These are phyloP conservation scores for Chrysomallon squamiferum DNA, from an alignment of 1,140 invertebrate species.

Conservation along the genomic window DNA sequence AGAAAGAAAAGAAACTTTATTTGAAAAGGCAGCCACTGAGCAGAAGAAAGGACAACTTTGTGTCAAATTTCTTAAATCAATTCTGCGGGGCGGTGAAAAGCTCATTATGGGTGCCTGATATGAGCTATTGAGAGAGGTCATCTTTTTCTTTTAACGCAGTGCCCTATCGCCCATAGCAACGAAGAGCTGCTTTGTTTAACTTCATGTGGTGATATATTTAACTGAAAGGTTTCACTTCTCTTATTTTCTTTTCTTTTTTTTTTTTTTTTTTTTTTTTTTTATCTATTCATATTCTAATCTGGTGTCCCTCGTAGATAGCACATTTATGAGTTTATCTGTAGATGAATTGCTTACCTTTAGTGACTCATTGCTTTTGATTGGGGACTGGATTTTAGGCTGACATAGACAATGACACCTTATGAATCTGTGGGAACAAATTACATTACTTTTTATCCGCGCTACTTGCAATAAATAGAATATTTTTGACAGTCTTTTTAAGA, in stretches of 20 bases:
- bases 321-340: conserved; percentile 49
- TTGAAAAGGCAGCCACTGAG: not conserved
- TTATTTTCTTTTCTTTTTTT: too few relatives aligned
- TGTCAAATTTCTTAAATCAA: conserved; percentile 48
- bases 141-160: conserved; percentile 29
- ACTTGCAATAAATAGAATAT: conserved; percentile 34
- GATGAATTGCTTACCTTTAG: conserved; percentile 13
- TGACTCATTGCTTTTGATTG: conserved; percentile 17
- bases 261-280: conserved; percentile 51
- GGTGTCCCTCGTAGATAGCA: conserved; percentile 46
- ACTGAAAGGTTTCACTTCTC: conserved; percentile 39
- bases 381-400: conserved; percentile 10
- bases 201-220: conserved; percentile 42
- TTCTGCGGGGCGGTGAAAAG: conserved; percentile 24
- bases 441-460: conserved; percentile 19
- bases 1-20: too few relatives aligned
- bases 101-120: conserved; percentile 24
- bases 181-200: conserved; percentile 47
- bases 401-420: conserved; percentile 32
- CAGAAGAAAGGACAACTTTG: conserved; percentile 7
- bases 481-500: conserved; percentile 26
- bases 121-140: conserved; percentile 26
- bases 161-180: conserved; percentile 40
- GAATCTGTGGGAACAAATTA: conserved; percentile 28
- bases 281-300: conserved; percentile 55